A percentile compares a stretch with the other conserved stretches of the same genome.
Conservation (phyloP, 2,113 vertebrate species). For the Argyrosomus japonicus region DNA sequence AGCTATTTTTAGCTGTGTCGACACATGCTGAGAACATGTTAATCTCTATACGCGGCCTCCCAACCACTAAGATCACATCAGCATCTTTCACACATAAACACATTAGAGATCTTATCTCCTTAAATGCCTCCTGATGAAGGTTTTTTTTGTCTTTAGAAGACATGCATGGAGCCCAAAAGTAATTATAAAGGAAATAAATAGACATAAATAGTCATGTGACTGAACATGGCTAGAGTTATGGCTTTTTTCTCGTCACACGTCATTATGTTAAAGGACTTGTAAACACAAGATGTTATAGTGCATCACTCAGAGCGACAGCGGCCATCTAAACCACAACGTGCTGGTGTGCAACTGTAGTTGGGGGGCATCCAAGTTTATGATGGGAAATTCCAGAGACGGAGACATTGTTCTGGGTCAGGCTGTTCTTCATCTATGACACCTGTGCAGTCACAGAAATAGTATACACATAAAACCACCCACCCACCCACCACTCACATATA, state of each 20-base stretch:
- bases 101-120: neutral
- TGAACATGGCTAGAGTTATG: no score
- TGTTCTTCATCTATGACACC: neutral
- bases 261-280: neutral
- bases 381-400: constrained; percentile 28
- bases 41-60: neutral
- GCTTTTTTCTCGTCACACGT: no score
- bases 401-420: neutral
- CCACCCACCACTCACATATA: neutral
- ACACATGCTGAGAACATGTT: neutral
- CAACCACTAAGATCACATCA: neutral
- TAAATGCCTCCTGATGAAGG: no score
- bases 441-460: neutral
- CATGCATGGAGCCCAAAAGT: neutral
- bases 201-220: no score
- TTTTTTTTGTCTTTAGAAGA: neutral
- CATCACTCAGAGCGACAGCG: neutral
- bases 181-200: neutral
- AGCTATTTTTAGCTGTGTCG: neutral
- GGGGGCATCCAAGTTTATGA: neutral
- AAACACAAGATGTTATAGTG: neutral
- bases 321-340: constrained; percentile 2
- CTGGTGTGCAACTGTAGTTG: neutral
- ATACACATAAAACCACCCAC: no score
- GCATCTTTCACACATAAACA: neutral